These are phyloP conservation scores for Pseudorasbora parva DNA, from an alignment of 2,113 vertebrate species.

Conservation along the genomic window DNA sequence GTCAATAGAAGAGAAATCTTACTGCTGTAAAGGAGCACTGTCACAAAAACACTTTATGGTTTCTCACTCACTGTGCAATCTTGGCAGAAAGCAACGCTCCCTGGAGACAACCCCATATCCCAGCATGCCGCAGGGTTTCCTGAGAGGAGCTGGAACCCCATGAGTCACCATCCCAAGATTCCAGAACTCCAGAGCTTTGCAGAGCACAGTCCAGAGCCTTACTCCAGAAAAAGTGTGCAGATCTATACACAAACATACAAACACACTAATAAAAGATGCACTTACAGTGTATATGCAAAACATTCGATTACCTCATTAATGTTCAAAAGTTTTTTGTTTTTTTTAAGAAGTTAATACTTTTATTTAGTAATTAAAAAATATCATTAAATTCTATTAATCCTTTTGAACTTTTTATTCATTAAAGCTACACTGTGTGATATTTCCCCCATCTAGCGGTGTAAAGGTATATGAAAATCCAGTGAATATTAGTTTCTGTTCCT, in stretches of 20 bases:
- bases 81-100: constrained; percentile 89
- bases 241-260: constrained; percentile 70
- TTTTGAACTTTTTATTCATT: not conserved
- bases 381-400: rapidly evolving
- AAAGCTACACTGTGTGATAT: too few relatives aligned
- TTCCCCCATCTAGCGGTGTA: too few relatives aligned
- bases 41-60: not conserved
- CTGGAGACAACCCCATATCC: constrained; percentile 91
- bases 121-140: constrained; percentile 81
- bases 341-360: not conserved
- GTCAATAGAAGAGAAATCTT: constrained; percentile 51
- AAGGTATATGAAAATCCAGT: too few relatives aligned
- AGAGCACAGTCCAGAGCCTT: constrained; percentile 88
- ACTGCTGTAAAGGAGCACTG: not conserved
- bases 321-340: not conserved
- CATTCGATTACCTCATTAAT: not conserved
- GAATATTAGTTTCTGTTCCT: too few relatives aligned
- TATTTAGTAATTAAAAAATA: not conserved
- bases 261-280: not conserved
- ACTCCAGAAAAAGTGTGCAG: constrained; percentile 86
- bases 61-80: constrained; percentile 88
- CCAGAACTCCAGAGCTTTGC: constrained; percentile 74
- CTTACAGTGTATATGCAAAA: not conserved
- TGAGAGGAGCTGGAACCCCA: constrained; percentile 73
- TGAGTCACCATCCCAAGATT: constrained; percentile 83